A percentile compares a stretch with the other conserved stretches of the same genome.
Conservation (phyloP, 2,113 vertebrate species). For the Siniperca chuatsi region DNA sequence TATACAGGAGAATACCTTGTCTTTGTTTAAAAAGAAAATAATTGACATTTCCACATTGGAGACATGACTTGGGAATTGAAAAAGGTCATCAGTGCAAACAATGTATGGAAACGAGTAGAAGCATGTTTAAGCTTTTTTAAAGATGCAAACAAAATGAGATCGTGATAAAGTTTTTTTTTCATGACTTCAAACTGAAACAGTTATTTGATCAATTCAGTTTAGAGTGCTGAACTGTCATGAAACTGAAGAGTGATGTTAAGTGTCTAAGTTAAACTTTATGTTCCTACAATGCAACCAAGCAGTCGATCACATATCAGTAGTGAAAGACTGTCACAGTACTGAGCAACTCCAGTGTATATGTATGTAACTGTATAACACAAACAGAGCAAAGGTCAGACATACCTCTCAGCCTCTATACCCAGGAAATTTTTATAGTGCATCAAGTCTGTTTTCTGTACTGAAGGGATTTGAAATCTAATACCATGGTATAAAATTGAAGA, state of each 20-base stretch:
- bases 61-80: not conserved
- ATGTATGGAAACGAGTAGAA: conserved; percentile 6
- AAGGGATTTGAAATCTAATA: conserved; percentile 38
- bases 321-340: not conserved
- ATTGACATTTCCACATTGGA: conserved; percentile 21
- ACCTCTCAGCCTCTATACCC: conserved; percentile 49
- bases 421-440: conserved; percentile 56
- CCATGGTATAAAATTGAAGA: conserved; percentile 44
- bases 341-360: not conserved
- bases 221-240: conserved; percentile 7
- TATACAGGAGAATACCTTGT: conserved; percentile 13
- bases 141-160: conserved; percentile 7
- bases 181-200: not conserved
- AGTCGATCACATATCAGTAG: not conserved
- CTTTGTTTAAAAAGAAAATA: conserved; percentile 21
- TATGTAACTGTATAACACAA: not conserved
- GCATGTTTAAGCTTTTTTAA: not conserved
- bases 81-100: conserved; percentile 15
- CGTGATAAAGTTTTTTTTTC: not conserved
- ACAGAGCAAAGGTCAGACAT: conserved; percentile 63
- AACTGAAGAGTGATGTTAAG: not conserved
- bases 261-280: conserved; percentile 7
- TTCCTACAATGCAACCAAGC: not conserved
- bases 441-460: conserved; percentile 28
- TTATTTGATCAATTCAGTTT: not conserved